Evolutionary conservation across 2,888 invertebrate genomes (phyloP), one percentile per base, ranked within the genome.

Genomic region (Cyaniris semiargus): DNA sequence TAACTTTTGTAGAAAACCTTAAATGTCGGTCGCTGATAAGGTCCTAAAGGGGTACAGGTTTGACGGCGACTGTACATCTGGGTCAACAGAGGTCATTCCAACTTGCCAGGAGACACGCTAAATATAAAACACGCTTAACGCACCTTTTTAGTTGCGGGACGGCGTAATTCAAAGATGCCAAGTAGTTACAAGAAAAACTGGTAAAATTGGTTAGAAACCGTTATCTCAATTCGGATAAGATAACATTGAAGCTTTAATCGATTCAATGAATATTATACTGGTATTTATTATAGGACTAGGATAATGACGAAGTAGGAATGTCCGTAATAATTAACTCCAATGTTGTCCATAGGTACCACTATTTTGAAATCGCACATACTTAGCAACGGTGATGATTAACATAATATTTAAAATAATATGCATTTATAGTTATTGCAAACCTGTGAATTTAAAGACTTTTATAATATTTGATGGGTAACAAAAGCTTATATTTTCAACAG

Each of bases 21-120:
- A n/a, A n/a, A n/a, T n/a, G n/a, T n/a, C 44, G 44, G 44, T 44
- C 1, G 44, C 10, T 44, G 44, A 3, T 44, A 44, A 44, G 10
- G 1, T 1, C 13, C 44, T 44, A 10, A 44, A 44, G 2, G 38
- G 38, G 7, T 38, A 38, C 8, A 38, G 44, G 44, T 44, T 44
- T 44, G 3, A 10, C 10, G 10, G 44, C 44, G 10, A 44, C 23
- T 53, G 66, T 21, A 44, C 23, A 23, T 60, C 21, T 7, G 56
- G 6, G 77, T 83, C 34, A 81, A 83, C 38, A 21, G 21, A 58
- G 21, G 58, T 58, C 21, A n/a, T n/a, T 1, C 53, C 15, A 13
- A 18, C n/a, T n/a, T n/a, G n/a, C n/a, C 56, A 21, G 7, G 56
- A 21, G n/a, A 7, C 2, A 8, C 58, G 56, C 56, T 58, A n/a